Evolutionary conservation across 1,140 invertebrate genomes (phyloP), one percentile per base, ranked within the genome.

Genomic region (Papilio polyxenes): DNA sequence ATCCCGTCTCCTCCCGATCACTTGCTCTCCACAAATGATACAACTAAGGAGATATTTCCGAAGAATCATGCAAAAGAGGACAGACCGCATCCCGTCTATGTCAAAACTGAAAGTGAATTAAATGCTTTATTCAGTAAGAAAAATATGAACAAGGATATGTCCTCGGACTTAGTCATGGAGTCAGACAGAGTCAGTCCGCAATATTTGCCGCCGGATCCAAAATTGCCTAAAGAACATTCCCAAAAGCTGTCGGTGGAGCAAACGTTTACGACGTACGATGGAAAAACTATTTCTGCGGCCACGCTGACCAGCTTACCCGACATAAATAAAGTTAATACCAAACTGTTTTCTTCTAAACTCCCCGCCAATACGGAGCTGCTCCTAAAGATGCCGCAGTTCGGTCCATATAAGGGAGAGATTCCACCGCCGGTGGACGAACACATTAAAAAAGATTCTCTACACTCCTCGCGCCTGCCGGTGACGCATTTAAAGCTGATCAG

Each of bases 181-280:
- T 96, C 96, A 10, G 96, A 97, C 91, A 95, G 95, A 84, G 89
- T 96, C 2, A 96, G 97, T 83, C 95, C 96, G 2, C 96, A 96
- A 81, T 97, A 97, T 89, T 95, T 97, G 79, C 96, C 96, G 13
- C 96, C 97, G 23, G 95, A 95, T 77, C 88, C 90, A 62, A 93
- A 93, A 84, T 75, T 82, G 78, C 92, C 90, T 76, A 93, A 94
- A 83, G 92, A 93, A 85, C 91, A 94, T 80, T 91, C 89, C 78
- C 88, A 93, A 88, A 88, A 91, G 88, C 37, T 95, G 89, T 31
- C 92, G 89, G 75, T 89, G 86, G 77, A 95, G 93, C 56, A 95
- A 84, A 93, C 96, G 0, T 95, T 97, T 31, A 95, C 97, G 11
- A 96, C 97, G 9, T 97, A 96, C 84, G 97, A 97, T 85, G 97